Base-by-base conservation (phyloP, 2,113 vertebrate genomes). In the Forbesichthys agassizii region DNA sequence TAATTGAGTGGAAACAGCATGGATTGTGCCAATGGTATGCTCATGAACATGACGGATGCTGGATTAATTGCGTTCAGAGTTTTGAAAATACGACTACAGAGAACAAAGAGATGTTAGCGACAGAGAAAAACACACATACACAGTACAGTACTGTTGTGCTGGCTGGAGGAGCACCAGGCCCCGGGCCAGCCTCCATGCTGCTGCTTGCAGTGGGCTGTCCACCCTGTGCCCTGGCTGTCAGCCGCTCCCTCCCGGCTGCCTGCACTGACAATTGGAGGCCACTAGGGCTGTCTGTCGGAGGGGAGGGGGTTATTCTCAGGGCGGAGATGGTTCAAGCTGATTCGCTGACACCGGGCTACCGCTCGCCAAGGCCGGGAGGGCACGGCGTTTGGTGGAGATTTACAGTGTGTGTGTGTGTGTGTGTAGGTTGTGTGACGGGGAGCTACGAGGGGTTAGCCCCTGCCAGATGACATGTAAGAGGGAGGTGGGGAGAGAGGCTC, bases 191-290 rank as follows among this genome's bases (percentile, higher is more conserved):
- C 80, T 65, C 61, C 56, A 81, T 79, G 80, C 77, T 79, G 72
- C 77, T 86, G 78, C 83, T 48, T 70, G 86, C 77, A 13, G 46
- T 77, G 69, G 84, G 81, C 81, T 82, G 88, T 89, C 84, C 87
- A 79, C 84, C 87, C 16, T 66, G 63, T 92, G 91, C 89, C 92
- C 90, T 82, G 87, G 90, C 91, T 91, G 85, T 92, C 92, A 92
- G 81, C 80, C 85, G 67, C 0, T 87, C 84, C 88, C 0, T 87
- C 84, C 88, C 90, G 88, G 90, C 89, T 84, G 84, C 61, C 77
- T 82, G 80, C 79, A 88, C 83, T 91, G 90, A 90, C 86, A 84
- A 90, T 90, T 89, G 91, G 86, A 89, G 88, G 90, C 88, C 88
- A 90, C 88, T 85, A 88, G 84, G 88, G 87, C 90, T 91, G 86